Base-by-base conservation (phyloP, 2,888 invertebrate species). In the Exocentrus adspersus region DNA sequence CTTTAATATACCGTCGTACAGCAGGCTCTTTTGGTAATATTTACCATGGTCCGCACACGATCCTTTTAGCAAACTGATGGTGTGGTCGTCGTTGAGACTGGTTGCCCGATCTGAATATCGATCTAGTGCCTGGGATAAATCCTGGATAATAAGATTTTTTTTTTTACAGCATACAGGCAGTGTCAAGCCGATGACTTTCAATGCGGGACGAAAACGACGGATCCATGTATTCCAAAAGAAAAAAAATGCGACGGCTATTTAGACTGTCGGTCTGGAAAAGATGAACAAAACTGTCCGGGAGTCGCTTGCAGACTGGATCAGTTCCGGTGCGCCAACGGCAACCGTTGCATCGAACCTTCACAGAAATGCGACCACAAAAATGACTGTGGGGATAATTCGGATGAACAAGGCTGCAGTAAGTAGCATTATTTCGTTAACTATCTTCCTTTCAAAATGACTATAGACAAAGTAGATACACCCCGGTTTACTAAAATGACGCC, bases 361-460 rank as follows among this genome's bases (percentile, higher is more conserved):
- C 87, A 89, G 75, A 90, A 91, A 79, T 96, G 95, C 82, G 94
- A 96, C 84, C 94, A 95, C 82, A 90, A 90, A 79, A 92, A 94
- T 81, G 95, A 96, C 83, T 96, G 95, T 78, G 93, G 90, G 0
- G 95, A 95, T 82, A 93, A 92, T 80, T 93, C 94, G 1, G 97
- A 97, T 79, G 97, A 97, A 82, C 88, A 90, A 67, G 89, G 89
- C 71, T 97, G 97, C 87, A 93, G 94, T 95, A 81, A 88, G 91
- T 89, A 75, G 2, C n/a, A n/a, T n/a, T n/a, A n/a, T n/a, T n/a
- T n/a, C n/a, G n/a, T n/a, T n/a, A n/a, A n/a, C n/a, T n/a, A n/a
- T n/a, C n/a, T n/a, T n/a, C n/a, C n/a, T n/a, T n/a, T n/a, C n/a
- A n/a, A n/a, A n/a, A n/a, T n/a, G n/a, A n/a, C 16, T 10, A 42